Base-by-base conservation (phyloP, 2,888 invertebrate genomes). In the Himalopsyche anomala region DNA sequence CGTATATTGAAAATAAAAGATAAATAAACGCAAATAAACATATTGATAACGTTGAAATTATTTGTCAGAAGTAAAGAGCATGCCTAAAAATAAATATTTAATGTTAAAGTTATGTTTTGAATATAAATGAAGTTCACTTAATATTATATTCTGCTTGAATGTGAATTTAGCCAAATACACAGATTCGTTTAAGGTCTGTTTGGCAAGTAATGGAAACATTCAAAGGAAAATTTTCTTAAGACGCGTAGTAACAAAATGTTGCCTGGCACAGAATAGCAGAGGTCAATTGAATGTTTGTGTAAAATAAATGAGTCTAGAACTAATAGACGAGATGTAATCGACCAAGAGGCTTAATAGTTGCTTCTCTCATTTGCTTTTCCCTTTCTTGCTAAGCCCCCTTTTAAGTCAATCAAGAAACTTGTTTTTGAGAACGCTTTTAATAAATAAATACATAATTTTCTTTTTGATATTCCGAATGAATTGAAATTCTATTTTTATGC, bases 321-420 rank as follows among this genome's bases (percentile, higher is more conserved):
- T 85, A 85, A 85, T 87, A 84, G 82, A 83, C 80, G 85, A 51
- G 79, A 85, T 85, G 81, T 85, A 85, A 87, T 87, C 83, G 87
- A 81, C 81, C 85, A 55, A 80, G 55, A 81, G 79, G 79, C 81
- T 45, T 81, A 81, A 81, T 45, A 40, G 81, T 54, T 51, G 42
- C 36, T 28, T 17, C 5, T 81, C 51, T 55, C 45, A 81, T 40
- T 81, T 51, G 56, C 42, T 28, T 62, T 2, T 62, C 19, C 19
- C 15, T 62, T 62, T 62, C 19, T 62, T 62, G 9, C 62, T n/a
- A 62, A 19, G 62, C 28, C 6, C 11, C 19, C 19, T 19, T 28
- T 62, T 19, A 62, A n/a, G 62, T 19, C 62, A 62, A 62, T 62
- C 62, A 62, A 62, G 62, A 19, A 19, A 62, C 62, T 62, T 19